Evolutionary conservation across 1,140 invertebrate species (phyloP), one percentile per base, ranked within the genome.

Genomic region (Daktulosphaira vitifoliae): DNA sequence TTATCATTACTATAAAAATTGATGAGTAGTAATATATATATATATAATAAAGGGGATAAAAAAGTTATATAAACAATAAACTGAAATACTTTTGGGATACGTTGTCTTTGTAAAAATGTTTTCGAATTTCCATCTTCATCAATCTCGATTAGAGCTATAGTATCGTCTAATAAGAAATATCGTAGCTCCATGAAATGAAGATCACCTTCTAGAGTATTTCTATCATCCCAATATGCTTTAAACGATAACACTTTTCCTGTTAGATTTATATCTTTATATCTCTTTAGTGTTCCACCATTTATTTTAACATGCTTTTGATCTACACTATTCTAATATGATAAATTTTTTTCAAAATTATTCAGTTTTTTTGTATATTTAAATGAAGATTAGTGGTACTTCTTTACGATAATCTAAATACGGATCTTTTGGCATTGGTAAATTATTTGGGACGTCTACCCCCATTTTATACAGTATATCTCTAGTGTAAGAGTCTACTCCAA

Each of bases 141-240:
- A 13, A 26, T 25, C 44, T 62, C 56, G 0, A 22, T 15, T 7
- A 62, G 8, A 23, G 25, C 56, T 11, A 62, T 62, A 15, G 56
- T 62, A 2, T 46, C 56, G 25, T 62, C 42, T 9, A 1, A 16
- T 2, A 62, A 25, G 6, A 46, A 48, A 15, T 48, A 62, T 0
- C 20, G 25, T 1, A 62, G n/a, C 13, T 62, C 42, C 2, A 48
- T 46, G 11, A 62, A 62, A 46, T 33, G 56, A n/a, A 62, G n/a
- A 18, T 46, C n/a, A 5, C 56, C 56, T 0, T 62, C 56, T 11
- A n/a, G 1, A 16, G 29, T 11, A 1, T 48, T 2, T 20, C 56
- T 37, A 3, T 62, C n/a, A 13, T 62, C 56, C 56, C 56, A 62
- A 44, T 62, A 62, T 15, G n/a, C 56, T n/a, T 25, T 22, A 22